Evolutionary conservation across 1,140 invertebrate species (phyloP), one percentile per base, ranked within the genome.

Genomic region (Ganaspis sp.): DNA sequence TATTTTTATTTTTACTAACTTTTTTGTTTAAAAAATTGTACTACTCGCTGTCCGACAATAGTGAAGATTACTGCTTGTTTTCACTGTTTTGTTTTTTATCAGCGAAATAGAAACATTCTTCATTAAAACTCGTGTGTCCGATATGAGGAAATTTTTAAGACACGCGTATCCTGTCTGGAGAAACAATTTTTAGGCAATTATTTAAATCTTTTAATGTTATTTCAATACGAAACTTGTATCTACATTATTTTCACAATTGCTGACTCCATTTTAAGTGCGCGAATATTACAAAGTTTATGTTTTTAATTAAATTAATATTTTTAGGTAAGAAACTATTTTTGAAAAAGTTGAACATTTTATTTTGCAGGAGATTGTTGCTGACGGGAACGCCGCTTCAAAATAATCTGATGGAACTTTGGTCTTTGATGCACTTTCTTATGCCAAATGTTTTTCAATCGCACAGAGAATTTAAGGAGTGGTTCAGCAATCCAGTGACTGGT

Each of bases 401-500:
- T 90, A 99, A 97, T 91, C 91, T 99, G 74, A 99, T 99, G 97
- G 99, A 99, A 92, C 92, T 99, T 72, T 99, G 99, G 99, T 99
- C 99, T 5, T 91, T 99, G 12, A 99, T 99, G 98, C 99, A 99
- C 92, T 99, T 99, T 92, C 93, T 99, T 9, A 99, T 99, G 99
- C 99, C 99, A 54, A 95, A 98, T 92, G 97, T 99, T 75, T 99
- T 99, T 93, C 96, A 98, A 84, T 99, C 98, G 21, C 98, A 99
- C 91, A 93, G 95, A 70, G 98, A 99, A 90, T 99, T 97, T 86
- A 98, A 98, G 89, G 98, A 99, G 91, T 99, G 99, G 99, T 99
- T 99, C 93, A 97, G 97, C 69, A 99, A 99, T 92, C 98, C 99
- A 0, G 95, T 99, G 19, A 98, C 97, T 72, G 98, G 98, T 73